Evolutionary conservation across 2,113 vertebrate genomes (phyloP), one percentile per base, ranked within the genome.

Genomic region (Genyomyrus donnyi): DNA sequence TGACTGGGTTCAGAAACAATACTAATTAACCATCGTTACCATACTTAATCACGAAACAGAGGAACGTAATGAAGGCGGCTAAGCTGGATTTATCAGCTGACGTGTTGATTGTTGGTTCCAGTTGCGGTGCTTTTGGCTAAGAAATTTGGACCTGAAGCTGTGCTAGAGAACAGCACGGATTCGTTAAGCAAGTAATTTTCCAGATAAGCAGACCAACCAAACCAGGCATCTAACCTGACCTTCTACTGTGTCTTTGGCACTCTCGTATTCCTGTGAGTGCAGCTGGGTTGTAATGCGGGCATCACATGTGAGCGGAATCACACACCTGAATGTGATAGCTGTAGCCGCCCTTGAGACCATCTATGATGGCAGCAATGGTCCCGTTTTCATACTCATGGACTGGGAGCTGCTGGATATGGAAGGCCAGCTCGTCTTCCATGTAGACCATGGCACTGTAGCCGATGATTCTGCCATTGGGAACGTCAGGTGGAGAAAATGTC

Each of bases 311-410:
- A 58, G 10, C 21, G 45, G 35, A 56, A 46, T 27, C 49, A 50
- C 95, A 96, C 94, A 98, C 98, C 92, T 96, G 96, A 94, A 99
- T 97, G 66, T 96, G 99, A 91, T 99, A 99, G 7, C 95, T 98
- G 66, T 96, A 93, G 91, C 98, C 98, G 91, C 98, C 98, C 94
- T 99, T 98, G 6, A 99, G 94, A 52, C 98, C 98, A 46, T 97
- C 96, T 91, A 99, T 96, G 92, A 97, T 66, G 5, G 97, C 97
- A 53, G 94, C 96, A 90, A 99, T 89, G 0, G 94, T 97, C 45
- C 96, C 95, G 87, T 98, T 95, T 3, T 96, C 96, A 89, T 94
- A 95, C 48, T 93, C 93, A 86, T 96, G 95, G 86, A 97, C 94
- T 87, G 93, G 94, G 8, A 99, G 95, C 85, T 95, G 96, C 87